phyloP scores from a whole-genome alignment of 2,888 invertebrate species.

The Philereme vetulata region DNA sequence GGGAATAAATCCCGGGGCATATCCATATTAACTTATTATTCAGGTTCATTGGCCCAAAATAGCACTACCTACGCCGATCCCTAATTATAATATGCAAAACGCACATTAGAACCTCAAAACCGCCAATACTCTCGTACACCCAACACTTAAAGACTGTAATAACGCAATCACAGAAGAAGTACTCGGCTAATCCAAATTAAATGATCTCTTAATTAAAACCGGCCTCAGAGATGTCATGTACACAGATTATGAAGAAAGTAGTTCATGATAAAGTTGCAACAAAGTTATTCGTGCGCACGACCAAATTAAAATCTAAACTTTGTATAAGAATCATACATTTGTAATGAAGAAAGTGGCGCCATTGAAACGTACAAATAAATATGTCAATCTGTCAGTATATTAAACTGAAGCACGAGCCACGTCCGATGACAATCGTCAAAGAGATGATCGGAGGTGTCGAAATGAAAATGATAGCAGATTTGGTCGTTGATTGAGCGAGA shows the following conservation, averaged over 20 bases:
- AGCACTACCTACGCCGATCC: no score
- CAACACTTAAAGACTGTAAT: conserved; percentile 26
- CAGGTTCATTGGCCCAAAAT: no score
- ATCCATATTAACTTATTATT: no score
- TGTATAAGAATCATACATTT: conserved; percentile 9
- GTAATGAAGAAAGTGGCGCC: conserved; percentile 18
- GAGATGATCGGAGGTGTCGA: conserved; percentile 41
- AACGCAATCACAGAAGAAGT: conserved; percentile 32
- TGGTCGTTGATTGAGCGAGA: conserved; percentile 36
- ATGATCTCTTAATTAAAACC: conserved; percentile 41
- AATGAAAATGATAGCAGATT: conserved; percentile 39
- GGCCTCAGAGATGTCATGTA: conserved; percentile 34
- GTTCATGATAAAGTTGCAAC: conserved; percentile 34
- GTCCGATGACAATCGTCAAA: conserved; percentile 33
- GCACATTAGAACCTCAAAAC: conserved; percentile 17
- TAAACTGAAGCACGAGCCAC: conserved; percentile 34
- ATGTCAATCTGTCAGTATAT: conserved; percentile 23
- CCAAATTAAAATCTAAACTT: conserved; percentile 14
- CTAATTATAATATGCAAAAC: conserved; percentile 8
- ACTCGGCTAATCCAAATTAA: conserved; percentile 39
- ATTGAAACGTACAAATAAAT: conserved; percentile 18
- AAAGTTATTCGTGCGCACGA: conserved; percentile 23
- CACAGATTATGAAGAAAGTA: conserved; percentile 40
- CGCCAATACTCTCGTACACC: conserved; percentile 13
- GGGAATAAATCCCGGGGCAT: no score